phyloP scores from a whole-genome alignment of 2,113 vertebrate genomes.

The Notarius quadriscutis region DNA sequence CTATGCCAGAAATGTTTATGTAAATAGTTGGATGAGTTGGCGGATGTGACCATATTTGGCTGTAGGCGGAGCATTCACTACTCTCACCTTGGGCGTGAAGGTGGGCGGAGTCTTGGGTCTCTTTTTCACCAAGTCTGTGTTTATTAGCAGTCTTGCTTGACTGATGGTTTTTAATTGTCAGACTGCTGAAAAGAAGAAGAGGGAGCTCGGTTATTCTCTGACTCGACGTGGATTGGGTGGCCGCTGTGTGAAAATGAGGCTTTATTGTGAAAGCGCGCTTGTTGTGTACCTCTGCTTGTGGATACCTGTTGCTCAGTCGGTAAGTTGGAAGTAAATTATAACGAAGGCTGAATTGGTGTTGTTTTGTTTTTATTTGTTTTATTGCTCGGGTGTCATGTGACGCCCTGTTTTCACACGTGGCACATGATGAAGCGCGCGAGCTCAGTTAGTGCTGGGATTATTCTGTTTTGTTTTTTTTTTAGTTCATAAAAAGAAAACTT shows the following conservation, averaged over 20 bases:
- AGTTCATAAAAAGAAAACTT: background rate
- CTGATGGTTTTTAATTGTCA: background rate
- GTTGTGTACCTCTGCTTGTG: conserved; percentile 38
- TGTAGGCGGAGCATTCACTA: background rate
- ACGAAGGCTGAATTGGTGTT: no score
- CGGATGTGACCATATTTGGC: conserved; percentile 34
- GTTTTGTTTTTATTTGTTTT: no score
- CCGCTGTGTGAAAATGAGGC: conserved; percentile 37
- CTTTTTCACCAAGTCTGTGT: background rate
- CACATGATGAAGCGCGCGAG: background rate
- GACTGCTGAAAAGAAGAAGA: no score
- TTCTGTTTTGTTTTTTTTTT: background rate
- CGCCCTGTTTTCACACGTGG: background rate
- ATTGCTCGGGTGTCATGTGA: background rate
- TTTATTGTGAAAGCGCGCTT: background rate
- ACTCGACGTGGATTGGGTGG: background rate
- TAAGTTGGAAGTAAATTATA: background rate
- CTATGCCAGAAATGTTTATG: background rate
- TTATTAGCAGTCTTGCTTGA: background rate
- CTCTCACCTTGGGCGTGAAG: conserved; percentile 21
- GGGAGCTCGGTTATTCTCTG: no score
- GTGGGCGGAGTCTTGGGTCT: conserved; percentile 3
- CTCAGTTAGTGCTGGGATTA: background rate
- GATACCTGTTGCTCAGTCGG: conserved; percentile 40
- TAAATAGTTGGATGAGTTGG: background rate